Evolutionary conservation across 1,140 invertebrate genomes (phyloP), one percentile per base, ranked within the genome.

Genomic region (Drosophila funebris): DNA sequence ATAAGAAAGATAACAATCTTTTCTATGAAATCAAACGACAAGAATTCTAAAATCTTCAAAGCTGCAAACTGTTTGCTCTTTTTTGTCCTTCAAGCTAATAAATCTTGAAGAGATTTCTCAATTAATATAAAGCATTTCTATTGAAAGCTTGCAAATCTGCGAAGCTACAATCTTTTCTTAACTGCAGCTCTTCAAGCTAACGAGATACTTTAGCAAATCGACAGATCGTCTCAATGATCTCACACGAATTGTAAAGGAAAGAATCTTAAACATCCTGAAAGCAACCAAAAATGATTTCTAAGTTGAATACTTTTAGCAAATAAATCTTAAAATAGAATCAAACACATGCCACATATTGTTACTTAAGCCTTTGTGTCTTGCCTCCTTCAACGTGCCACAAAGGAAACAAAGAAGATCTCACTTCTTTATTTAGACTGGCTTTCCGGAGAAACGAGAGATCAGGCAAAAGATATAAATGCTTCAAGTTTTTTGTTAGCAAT

Each of bases 371-470:
- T 11, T 9, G 9, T 41, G 37, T 13, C n/a, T 14, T 27, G 11
- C 6, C 16, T 22, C 9, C 4, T 36, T 36, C 6, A 27, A 27
- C 24, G 7, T 48, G n/a, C 9, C 14, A 22, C 16, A 13, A 48
- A 50, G 46, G 14, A 7, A 41, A 27, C 13, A 33, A 20, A 60
- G 29, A 18, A 36, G 29, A 60, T 33, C 24, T 14, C 22, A 3
- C 13, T 62, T 2, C 11, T 50, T 27, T 62, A 52, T 52, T 33
- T 18, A 33, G 48, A 33, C 29, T 11, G 13, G 13, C 24, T 43
- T 46, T 67, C 54, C 33, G 14, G 4, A 18, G 63, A 60, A 60
- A 33, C 20, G 14, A 14, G 6, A 29, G 63, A 58, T 67, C 24
- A 43, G 27, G 29, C 14, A 11, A 37, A 27, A 14, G 33, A 52